Percentiles rank a stretch among this genome's conserved stretches.
These are phyloP conservation scores for Crepidodera aurea DNA, from an alignment of 2,888 invertebrate genomes.

Conservation along the genomic window DNA sequence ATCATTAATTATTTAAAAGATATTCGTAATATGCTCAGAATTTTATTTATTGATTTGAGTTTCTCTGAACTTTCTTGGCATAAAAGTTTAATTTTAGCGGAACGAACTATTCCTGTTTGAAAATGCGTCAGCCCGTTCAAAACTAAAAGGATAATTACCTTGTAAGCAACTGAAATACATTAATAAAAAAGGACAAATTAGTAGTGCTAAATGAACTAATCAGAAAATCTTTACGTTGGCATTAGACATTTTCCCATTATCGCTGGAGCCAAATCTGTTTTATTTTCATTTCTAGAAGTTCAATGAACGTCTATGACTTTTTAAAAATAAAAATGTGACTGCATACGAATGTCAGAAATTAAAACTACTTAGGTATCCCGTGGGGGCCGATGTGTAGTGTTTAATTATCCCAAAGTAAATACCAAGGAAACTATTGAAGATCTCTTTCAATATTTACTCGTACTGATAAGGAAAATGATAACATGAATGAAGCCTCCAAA, in stretches of 20 bases:
- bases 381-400: not conserved
- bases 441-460: slow-evolving; percentile 12
- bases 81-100: no score
- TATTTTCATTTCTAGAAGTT: slow-evolving; percentile 15
- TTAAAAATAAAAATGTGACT: slow-evolving; percentile 13
- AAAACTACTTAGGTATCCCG: not conserved
- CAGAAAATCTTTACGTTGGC: not conserved
- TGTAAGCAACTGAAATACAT: no score
- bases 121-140: no score
- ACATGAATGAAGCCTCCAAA: not conserved
- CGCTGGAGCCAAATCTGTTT: not conserved
- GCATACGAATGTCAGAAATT: not conserved
- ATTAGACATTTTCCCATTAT: slow-evolving; percentile 8
- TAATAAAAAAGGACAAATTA: no score
- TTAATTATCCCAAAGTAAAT: not conserved
- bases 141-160: no score
- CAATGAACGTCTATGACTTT: slow-evolving; percentile 11
- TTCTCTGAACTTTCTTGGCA: no score
- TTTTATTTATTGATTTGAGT: no score
- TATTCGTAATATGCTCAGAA: no score
- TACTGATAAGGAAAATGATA: not conserved
- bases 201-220: no score
- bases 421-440: not conserved
- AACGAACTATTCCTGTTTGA: no score
- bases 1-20: no score